Base-by-base conservation (phyloP, 2,888 invertebrate species). In the Agrochola circellaris region DNA sequence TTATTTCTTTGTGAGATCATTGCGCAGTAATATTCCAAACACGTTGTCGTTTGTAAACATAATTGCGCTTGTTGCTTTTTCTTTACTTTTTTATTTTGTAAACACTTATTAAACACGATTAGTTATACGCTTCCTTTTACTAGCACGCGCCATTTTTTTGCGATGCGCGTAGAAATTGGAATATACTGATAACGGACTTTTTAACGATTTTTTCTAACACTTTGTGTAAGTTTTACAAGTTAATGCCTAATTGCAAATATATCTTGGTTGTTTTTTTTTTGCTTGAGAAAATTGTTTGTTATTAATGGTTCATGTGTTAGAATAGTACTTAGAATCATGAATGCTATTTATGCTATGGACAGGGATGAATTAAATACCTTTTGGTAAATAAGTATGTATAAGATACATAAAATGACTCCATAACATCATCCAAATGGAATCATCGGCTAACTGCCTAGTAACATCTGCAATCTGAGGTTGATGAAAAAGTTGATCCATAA, bases 41-140 rank as follows among this genome's bases (percentile, higher is more conserved):
- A 79, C 56, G 65, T 71, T 78, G 77, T 82, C 73, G 68, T 72
- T 87, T 88, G 85, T 88, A 9, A 84, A 87, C 84, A 88, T 81
- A 80, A 79, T 80, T 71, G 74, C 74, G 15, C 11, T 76, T 76
- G 77, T 86, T 86, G 70, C 48, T 77, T 79, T 88, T 84, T 71
- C 73, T 80, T 51, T 8, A 64, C 48, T 83, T 79, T 58, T 82
- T 76, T 88, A 70, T 83, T 87, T 88, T 77, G 83, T 87, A 87
- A 87, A 88, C 87, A 86, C 45, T 69, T 74, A 66, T 67, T 78
- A 73, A 20, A 61, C 62, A 74, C 61, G 66, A 85, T 81, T 85
- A 82, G 58, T 69, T 69, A 79, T 83, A 72, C 78, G 56, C 75
- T 86, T 87, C 88, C 88, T 81, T 81, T 78, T 67, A 75, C 64